Evolutionary conservation across 92 coral and sea anemone genomes (phyloP).

Genomic region (Meandrina meandrites): DNA sequence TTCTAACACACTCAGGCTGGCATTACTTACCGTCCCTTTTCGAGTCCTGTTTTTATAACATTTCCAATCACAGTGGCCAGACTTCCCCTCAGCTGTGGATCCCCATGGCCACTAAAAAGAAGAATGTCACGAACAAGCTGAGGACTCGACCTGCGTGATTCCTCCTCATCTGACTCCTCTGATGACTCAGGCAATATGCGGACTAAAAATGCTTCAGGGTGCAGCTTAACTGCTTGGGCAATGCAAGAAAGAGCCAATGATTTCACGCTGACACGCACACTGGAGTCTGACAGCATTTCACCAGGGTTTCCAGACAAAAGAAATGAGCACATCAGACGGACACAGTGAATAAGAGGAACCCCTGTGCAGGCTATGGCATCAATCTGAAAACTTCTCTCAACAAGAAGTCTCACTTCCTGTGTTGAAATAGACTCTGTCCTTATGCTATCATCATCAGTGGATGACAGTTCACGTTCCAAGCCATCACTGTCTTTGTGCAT

Average conservation of each 20-base stretch:
- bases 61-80: constrained; percentile 79
- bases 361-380: constrained; percentile 94
- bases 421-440: constrained; percentile 81
- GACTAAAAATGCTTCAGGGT: constrained; percentile 89
- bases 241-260: constrained; percentile 85
- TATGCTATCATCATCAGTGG: constrained; percentile 46
- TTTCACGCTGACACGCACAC: constrained; percentile 97
- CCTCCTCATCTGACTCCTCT: constrained; percentile 40
- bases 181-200: constrained; percentile 69
- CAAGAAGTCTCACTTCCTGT: constrained; percentile 76
- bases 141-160: constrained; percentile 24
- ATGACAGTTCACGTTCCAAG: constrained; percentile 52
- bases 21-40: constrained; percentile 75
- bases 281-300: constrained; percentile 85
- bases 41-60: constrained; percentile 73
- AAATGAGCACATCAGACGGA: constrained; percentile 92
- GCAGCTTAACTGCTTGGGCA: constrained; percentile 76
- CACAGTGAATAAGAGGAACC: constrained; percentile 91
- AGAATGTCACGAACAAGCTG: constrained; percentile 92
- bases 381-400: constrained; percentile 87
- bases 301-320: constrained; percentile 87
- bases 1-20: not conserved
- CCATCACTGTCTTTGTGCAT: constrained; percentile 56
- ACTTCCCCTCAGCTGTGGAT: constrained; percentile 92
- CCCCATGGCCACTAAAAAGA: constrained; percentile 87